phyloP scores from a whole-genome alignment of 1,140 invertebrate species.

The Stratiolaelaps scimitus region DNA sequence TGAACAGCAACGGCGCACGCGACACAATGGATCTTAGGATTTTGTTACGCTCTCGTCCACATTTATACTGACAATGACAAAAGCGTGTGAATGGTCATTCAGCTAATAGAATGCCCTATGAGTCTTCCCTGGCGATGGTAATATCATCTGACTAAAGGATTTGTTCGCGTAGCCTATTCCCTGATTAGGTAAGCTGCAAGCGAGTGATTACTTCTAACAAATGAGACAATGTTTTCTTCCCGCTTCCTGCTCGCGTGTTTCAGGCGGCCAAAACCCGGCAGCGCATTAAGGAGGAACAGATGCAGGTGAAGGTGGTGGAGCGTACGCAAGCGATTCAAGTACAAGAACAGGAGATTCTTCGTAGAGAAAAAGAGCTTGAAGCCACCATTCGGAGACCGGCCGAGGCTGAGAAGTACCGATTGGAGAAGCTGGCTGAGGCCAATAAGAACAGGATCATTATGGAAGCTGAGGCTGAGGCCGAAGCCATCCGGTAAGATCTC shows the following conservation, averaged over 20 bases:
- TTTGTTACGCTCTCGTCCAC: slow-evolving; percentile 33
- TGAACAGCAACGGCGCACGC: slow-evolving; percentile 37
- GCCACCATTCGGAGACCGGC: slow-evolving; percentile 44
- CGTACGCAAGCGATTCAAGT: slow-evolving; percentile 43
- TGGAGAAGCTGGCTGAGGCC: slow-evolving; percentile 86
- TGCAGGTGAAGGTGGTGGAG: slow-evolving; percentile 45
- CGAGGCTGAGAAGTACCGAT: slow-evolving; percentile 47
- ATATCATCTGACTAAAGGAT: background rate
- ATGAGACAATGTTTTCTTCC: too few species aligned
- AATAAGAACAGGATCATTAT: slow-evolving; percentile 62
- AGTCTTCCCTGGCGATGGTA: too few species aligned
- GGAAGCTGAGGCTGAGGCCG: slow-evolving; percentile 88
- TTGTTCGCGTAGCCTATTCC: slow-evolving; percentile 33
- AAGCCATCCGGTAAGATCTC: slow-evolving; percentile 56
- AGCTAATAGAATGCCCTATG: too few species aligned
- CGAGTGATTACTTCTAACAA: too few species aligned
- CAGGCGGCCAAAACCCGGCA: slow-evolving; percentile 46
- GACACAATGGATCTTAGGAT: too few species aligned
- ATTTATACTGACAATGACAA: too few species aligned
- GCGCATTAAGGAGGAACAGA: slow-evolving; percentile 45
- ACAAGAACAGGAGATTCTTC: slow-evolving; percentile 39
- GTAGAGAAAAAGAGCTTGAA: slow-evolving; percentile 42
- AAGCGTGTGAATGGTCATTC: too few species aligned
- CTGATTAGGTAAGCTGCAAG: too few species aligned
- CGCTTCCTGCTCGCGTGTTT: too few species aligned